Evolutionary conservation across 1,140 invertebrate species (phyloP), one percentile per base, ranked within the genome.

Genomic region (Pseudomyrmex flavicornis): DNA sequence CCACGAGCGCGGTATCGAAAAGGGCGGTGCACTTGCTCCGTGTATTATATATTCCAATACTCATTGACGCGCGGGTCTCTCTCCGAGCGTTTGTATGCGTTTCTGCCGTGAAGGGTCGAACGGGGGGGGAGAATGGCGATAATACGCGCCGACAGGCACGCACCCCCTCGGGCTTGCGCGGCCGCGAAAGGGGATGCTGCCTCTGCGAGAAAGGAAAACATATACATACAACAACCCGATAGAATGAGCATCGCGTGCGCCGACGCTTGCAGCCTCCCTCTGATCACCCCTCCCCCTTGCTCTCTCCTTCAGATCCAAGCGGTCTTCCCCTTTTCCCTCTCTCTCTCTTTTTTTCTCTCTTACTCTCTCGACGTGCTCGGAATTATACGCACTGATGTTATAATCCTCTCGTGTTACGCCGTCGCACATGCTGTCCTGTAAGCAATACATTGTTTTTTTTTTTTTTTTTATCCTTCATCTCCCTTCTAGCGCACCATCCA

Each of bases 351-450:
- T 63, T 3, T 50, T 75, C 13, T 46, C n/a, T 46, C 8, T 52
- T 22, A 22, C 50, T 63, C 48, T 63, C 62, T 52, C 66, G 68
- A 35, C 52, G 80, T 54, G 88, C 89, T 79, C 82, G 83, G 90
- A 92, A 92, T 93, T 92, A 35, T 35, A 92, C 90, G 90, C 93
- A 92, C 93, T 93, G 93, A 94, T 94, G 93, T 94, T 94, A 94
- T 94, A 94, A 94, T 94, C 94, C 93, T 94, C 92, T 94, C 92
- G 91, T 92, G 93, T 94, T 94, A 93, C 93, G 91, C 91, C 90
- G 89, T 92, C 91, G 90, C 93, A 93, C 92, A 94, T 93, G 92
- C 92, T 88, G 72, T 83, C 85, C 90, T 90, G 88, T 91, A 91
- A 92, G 91, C 91, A 91, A 92, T 92, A 91, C 88, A 87, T 87